Base-by-base conservation (phyloP, 2,888 invertebrate species). In the Carpatolechia fugitivella region DNA sequence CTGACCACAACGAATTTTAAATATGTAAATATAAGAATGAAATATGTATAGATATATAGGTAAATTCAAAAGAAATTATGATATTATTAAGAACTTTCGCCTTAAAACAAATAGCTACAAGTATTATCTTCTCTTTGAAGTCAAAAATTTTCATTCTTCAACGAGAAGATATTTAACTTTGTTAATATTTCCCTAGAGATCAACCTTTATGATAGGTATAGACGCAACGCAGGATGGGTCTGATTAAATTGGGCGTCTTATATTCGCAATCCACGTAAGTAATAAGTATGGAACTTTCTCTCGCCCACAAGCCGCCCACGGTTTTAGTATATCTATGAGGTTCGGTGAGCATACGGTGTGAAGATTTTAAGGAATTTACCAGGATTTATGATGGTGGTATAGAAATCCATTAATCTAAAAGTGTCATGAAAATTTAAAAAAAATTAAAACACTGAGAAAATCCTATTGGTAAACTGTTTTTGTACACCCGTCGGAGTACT, bases 251-350 rank as follows among this genome's bases (percentile, higher is more conserved):
- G 79, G 86, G 58, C 65, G 59, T 65, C 60, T 69, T 66, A 68
- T 74, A 76, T 79, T 78, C 70, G 74, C 74, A 70, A 72, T 77
- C 74, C 66, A 73, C 65, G 79, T 79, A 75, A 75, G 83, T 78
- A 83, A 84, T 86, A 80, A 80, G 82, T 83, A 80, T 78, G 76
- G 77, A 80, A 81, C 80, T 85, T 80, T 80, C 80, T 65, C 70
- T 73, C 82, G 72, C 89, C 89, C 80, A 89, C 89, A 83, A 82
- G 60, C 63, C 88, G 77, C 88, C 88, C 73, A 88, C 89, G 72
- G 58, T 59, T 58, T n/a, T 63, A 64, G 68, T 69, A 71, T 76
- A 72, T 77, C 77, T 76, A 68, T 66, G 73, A 68, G 63, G 62
- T 71, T 66, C 68, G 78, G 74, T 74, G 63, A 60, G 74, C 58